These are phyloP conservation scores for Ceyx erithaca DNA, from an alignment of 2,797 vertebrate species.

Conservation along the genomic window DNA sequence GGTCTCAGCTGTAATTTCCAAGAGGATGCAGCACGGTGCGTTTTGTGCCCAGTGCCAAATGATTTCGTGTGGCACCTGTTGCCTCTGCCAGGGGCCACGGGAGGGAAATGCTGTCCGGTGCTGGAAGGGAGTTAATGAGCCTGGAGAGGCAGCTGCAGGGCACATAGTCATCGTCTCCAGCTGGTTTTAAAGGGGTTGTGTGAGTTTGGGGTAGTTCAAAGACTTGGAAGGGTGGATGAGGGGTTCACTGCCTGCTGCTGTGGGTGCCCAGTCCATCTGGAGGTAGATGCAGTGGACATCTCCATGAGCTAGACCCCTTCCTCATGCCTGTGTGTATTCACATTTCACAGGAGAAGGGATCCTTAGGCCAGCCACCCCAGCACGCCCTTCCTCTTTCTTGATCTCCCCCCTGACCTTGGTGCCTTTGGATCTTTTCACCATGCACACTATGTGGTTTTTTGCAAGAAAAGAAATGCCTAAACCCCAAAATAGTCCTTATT, in stretches of 20 bases:
- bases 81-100: background rate
- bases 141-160: background rate
- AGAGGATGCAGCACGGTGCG: rapidly evolving
- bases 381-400: background rate
- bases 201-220: background rate
- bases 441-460: background rate
- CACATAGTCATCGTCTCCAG: rapidly evolving
- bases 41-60: background rate
- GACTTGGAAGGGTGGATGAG: background rate
- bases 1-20: background rate
- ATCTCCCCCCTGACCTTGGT: background rate
- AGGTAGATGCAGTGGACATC: background rate
- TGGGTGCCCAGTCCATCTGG: background rate
- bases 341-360: background rate
- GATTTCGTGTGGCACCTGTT: background rate
- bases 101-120: background rate
- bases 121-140: background rate
- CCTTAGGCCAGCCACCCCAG: background rate
- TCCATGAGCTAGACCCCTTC: background rate
- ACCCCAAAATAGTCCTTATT: background rate
- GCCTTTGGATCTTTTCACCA: background rate
- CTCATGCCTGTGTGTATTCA: rapidly evolving
- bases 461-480: background rate
- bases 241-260: background rate
- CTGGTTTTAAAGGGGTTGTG: background rate